Base-by-base conservation (phyloP, 2,888 invertebrate species). In the Notocelia uddmanniana region DNA sequence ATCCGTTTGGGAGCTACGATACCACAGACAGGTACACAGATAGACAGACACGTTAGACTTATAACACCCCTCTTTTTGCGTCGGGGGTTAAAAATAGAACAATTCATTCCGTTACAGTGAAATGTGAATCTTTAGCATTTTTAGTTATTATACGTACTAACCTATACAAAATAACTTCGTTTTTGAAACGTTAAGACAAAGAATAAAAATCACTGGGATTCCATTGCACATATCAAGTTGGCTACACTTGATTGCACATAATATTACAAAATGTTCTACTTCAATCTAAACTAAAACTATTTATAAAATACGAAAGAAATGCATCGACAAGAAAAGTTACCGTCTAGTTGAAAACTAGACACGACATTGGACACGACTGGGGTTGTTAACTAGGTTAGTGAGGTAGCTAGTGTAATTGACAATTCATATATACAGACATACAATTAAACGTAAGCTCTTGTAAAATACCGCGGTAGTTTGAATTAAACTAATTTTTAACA, bases 361-460 rank as follows among this genome's bases (percentile, higher is more conserved):
- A 1, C 6, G 34, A n/a, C 54, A 31, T 31, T 48, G 45, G 41
- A n/a, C n/a, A n/a, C n/a, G n/a, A n/a, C n/a, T 18, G 15, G 41
- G 45, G 45, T 5, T 23, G 8, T 13, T 31, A 15, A 50, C 63
- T 52, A 64, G 23, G 45, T 60, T 60, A 64, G 54, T 64, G 64
- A 64, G 64, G 64, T 64, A 64, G 64, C 52, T 37, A 54, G 54
- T 64, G 54, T 64, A 64, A 64, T 64, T 64, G 34, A 64, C 64
- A 21, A 64, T 52, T 64, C 37, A n/a, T 64, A 64, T 64, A 64
- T 64, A 64, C 64, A 64, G 21, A 37, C n/a, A 54, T 19, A 19
- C 37, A 37, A 37, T 13, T 37, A 37, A 37, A 37, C 37, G 13
- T 37, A 13, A 11, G 37, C 2, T 37, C 37, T 13, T 37, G 37